A percentile compares a stretch with the other conserved stretches of the same genome.
phyloP scores from a whole-genome alignment of 1,140 invertebrate genomes.

The Battus philenor region DNA sequence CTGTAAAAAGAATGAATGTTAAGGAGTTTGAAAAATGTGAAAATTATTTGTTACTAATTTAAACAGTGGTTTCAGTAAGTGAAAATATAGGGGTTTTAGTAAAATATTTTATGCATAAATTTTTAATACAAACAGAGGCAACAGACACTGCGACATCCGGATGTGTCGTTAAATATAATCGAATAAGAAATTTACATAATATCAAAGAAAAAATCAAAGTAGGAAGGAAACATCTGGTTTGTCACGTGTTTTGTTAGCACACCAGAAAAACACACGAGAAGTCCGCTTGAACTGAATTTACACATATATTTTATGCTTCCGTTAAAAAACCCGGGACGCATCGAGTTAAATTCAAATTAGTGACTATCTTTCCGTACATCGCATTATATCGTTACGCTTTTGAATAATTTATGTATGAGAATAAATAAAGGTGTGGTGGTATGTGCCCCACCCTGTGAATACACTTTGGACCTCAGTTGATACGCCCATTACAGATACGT shows the following conservation, averaged over 20 bases:
- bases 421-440: constrained; percentile 54
- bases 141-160: constrained; percentile 2
- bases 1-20: too few relatives aligned
- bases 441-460: constrained; percentile 45
- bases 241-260: constrained; percentile 17
- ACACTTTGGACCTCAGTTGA: constrained; percentile 20
- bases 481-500: constrained; percentile 36
- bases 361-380: constrained; percentile 48
- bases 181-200: constrained; percentile 15
- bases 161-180: constrained; percentile 13
- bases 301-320: constrained; percentile 50
- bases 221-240: constrained; percentile 38
- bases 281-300: constrained; percentile 30
- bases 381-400: constrained; percentile 47
- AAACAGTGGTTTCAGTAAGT: neutral
- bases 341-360: constrained; percentile 64
- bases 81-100: too few relatives aligned
- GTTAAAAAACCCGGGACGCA: constrained; percentile 37
- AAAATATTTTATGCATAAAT: too few relatives aligned
- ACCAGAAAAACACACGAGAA: constrained; percentile 24
- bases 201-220: constrained; percentile 28
- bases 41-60: too few relatives aligned
- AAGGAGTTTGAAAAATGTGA: too few relatives aligned
- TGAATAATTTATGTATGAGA: constrained; percentile 52
- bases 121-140: too few relatives aligned